A percentile compares a stretch with the other conserved stretches of the same genome.
These are phyloP conservation scores for Harpagus bidentatus DNA, from an alignment of 2,113 vertebrate species.

Conservation along the genomic window DNA sequence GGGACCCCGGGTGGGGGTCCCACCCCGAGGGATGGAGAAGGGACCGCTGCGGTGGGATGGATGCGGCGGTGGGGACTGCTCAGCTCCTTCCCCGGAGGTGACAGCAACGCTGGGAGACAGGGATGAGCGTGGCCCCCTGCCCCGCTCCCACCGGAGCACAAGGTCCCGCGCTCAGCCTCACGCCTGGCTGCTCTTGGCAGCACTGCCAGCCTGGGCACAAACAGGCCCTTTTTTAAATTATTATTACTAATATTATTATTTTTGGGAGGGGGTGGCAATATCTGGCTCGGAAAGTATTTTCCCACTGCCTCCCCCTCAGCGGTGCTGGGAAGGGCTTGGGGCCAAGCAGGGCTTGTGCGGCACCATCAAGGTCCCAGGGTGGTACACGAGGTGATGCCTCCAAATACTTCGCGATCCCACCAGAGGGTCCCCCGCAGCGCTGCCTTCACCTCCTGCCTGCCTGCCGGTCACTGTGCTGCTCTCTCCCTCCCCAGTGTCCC, in stretches of 20 bases:
- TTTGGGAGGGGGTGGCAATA: not conserved
- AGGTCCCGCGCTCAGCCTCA: not conserved
- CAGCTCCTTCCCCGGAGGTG: not conserved
- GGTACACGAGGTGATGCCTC: not conserved
- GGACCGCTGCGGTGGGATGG: not conserved
- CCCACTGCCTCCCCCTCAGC: not conserved
- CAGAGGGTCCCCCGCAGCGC: not conserved
- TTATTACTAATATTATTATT: not conserved
- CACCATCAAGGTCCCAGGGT: accelerated
- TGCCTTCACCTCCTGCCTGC: not conserved
- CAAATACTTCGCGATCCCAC: not conserved
- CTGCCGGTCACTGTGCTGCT: not conserved
- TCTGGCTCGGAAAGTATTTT: not conserved
- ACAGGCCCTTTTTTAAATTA: not conserved
- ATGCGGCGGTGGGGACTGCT: not conserved
- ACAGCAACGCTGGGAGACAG: not conserved
- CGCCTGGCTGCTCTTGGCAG: not conserved
- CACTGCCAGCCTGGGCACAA: not conserved
- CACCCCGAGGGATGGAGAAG: not conserved
- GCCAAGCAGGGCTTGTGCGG: not conserved
- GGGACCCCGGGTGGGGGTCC: not conserved
- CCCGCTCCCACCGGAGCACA: accelerated
- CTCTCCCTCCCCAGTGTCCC: constrained; percentile 84
- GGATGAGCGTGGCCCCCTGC: accelerated
- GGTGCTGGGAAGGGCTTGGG: not conserved